Conservation (phyloP, 2,797 vertebrate genomes). For the Eulemur coronatus region DNA sequence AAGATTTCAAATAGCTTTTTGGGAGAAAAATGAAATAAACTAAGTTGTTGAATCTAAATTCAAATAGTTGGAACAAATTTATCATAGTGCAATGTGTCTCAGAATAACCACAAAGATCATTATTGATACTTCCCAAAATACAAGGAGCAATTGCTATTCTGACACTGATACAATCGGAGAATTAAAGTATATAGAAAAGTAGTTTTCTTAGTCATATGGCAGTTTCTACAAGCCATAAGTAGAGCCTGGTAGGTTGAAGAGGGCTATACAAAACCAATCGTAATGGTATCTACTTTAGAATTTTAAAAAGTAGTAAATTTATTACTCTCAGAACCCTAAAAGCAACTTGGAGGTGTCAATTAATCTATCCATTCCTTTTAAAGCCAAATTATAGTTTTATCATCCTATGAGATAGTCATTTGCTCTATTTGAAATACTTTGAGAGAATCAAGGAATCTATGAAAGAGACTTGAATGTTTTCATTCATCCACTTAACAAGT, state of each 20-base stretch:
- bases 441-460: background rate
- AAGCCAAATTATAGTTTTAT: background rate
- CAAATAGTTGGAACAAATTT: background rate
- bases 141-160: background rate
- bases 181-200: background rate
- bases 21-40: background rate
- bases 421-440: background rate
- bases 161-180: background rate
- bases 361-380: background rate
- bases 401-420: background rate
- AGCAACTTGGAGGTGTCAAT: background rate
- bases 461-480: background rate
- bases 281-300: background rate
- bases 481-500: background rate
- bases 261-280: background rate
- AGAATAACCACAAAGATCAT: background rate
- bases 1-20: conserved; percentile 43
- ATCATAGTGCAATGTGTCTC: background rate
- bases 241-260: background rate
- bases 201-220: background rate
- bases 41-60: background rate
- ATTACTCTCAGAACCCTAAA: background rate
- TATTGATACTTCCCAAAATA: background rate
- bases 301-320: background rate
- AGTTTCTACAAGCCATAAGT: background rate